Conservation (phyloP, 2,113 vertebrate genomes). For the Ploceus nigricollis region DNA sequence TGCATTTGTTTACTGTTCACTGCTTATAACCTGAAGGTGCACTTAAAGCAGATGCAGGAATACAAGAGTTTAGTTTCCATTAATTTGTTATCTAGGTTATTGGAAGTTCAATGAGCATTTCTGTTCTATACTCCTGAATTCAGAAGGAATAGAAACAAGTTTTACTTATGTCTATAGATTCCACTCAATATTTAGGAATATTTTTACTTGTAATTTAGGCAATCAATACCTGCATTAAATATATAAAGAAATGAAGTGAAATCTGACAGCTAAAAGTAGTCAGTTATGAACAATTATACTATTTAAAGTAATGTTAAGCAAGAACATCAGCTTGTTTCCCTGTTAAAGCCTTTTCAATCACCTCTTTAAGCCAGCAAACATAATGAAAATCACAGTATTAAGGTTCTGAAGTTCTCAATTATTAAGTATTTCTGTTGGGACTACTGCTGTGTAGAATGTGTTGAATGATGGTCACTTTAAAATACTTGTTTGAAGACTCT, state of each 20-base stretch:
- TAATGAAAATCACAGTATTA: not conserved
- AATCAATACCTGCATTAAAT: not conserved
- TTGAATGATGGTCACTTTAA: not conserved
- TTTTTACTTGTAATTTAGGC: not conserved
- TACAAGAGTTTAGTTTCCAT: not conserved
- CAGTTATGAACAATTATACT: not conserved
- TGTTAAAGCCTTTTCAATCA: not conserved
- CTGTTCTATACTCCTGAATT: not conserved
- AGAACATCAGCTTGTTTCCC: not conserved
- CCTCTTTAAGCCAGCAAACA: not conserved
- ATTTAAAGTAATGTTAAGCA: not conserved
- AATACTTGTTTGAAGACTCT: not conserved
- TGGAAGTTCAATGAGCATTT: not conserved
- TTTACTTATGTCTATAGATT: not conserved
- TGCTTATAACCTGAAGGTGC: not conserved
- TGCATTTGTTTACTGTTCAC: not conserved
- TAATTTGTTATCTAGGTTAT: not conserved
- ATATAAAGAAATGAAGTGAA: not conserved
- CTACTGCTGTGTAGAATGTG: not conserved
- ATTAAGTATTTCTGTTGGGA: not conserved
- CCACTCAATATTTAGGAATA: not conserved
- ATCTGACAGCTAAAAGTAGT: not conserved
- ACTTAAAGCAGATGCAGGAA: not conserved
- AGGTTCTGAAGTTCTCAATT: not conserved
- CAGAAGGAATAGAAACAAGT: not conserved